Evolutionary conservation across 53 echinoderm and acorn worm species (phyloP).

Genomic region (Henricia sp.): DNA sequence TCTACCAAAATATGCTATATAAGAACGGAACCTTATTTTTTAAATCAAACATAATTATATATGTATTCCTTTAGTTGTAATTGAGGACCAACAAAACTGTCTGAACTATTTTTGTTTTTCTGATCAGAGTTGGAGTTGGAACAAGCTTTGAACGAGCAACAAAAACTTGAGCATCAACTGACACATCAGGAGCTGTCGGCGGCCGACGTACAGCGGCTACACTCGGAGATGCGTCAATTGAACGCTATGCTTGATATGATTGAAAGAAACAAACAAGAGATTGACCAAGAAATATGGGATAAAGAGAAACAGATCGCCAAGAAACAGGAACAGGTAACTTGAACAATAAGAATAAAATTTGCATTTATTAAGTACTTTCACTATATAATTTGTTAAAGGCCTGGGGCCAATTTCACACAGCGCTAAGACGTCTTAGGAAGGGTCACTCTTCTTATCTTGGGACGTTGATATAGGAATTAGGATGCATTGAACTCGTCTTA

Average conservation of each 20-base stretch:
- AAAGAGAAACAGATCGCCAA: conserved; percentile 92
- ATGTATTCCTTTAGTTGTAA: no score
- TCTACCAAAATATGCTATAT: no score
- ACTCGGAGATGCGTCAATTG: conserved; percentile 84
- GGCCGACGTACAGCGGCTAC: conserved; percentile 86
- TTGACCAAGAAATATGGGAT: conserved; percentile 92
- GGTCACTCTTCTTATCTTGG: no score
- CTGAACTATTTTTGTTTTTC: no score
- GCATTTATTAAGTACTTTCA: neutral
- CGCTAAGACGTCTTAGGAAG: neutral
- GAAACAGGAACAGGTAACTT: conserved; percentile 79
- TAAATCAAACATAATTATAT: no score
- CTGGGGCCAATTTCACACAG: neutral
- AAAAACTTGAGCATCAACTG: conserved; percentile 70
- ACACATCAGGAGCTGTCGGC: conserved; percentile 90
- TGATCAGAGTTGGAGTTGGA: conserved; percentile 74
- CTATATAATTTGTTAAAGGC: neutral
- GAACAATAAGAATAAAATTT: neutral
- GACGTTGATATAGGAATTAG: no score
- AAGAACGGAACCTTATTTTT: no score
- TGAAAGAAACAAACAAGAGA: conserved; percentile 80
- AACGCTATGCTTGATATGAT: conserved; percentile 74
- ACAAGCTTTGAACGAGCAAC: conserved; percentile 58
- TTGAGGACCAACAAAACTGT: neutral
- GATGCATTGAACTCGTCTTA: no score